A percentile compares a stretch with the other conserved stretches of the same genome.
Evolutionary conservation across 2,888 invertebrate species (phyloP).

Genomic region (Gasteruption jaculator): DNA sequence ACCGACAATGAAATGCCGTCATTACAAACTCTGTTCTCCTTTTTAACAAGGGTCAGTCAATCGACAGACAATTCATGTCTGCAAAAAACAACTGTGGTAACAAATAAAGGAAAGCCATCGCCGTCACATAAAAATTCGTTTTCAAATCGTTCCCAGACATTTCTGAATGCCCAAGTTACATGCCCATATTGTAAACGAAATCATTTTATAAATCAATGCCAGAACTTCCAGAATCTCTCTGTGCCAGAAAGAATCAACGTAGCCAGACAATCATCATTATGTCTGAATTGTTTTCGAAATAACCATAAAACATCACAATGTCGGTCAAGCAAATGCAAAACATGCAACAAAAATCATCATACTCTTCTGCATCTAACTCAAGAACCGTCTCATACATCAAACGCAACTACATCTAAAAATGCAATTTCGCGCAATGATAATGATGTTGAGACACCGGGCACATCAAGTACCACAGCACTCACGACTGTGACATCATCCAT

Average conservation of each 20-base stretch:
- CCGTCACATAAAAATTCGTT: too few species aligned
- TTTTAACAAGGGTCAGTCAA: too few species aligned
- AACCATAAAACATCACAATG: constrained; percentile 5
- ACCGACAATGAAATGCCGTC: constrained; percentile 3
- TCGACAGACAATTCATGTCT: neutral
- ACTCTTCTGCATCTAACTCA: constrained; percentile 4
- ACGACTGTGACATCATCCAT: too few species aligned
- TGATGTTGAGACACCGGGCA: too few species aligned
- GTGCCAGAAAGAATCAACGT: constrained; percentile 1
- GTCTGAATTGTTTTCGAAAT: constrained; percentile 11
- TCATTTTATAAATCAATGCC: constrained; percentile 6
- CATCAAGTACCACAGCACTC: too few species aligned
- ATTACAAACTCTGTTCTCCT: too few species aligned
- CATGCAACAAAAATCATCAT: constrained; percentile 12
- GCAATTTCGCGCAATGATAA: too few species aligned
- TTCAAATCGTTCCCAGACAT: neutral
- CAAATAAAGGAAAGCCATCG: neutral
- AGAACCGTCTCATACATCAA: too few species aligned
- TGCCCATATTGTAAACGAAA: constrained; percentile 2
- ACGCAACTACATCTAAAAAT: too few species aligned
- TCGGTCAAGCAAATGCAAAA: constrained; percentile 2
- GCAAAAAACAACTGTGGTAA: neutral
- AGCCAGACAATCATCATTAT: constrained; percentile 1
- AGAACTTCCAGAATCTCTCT: neutral
- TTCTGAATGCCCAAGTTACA: neutral